phyloP scores from a whole-genome alignment of 2,113 vertebrate species.

The Perca fluviatilis region DNA sequence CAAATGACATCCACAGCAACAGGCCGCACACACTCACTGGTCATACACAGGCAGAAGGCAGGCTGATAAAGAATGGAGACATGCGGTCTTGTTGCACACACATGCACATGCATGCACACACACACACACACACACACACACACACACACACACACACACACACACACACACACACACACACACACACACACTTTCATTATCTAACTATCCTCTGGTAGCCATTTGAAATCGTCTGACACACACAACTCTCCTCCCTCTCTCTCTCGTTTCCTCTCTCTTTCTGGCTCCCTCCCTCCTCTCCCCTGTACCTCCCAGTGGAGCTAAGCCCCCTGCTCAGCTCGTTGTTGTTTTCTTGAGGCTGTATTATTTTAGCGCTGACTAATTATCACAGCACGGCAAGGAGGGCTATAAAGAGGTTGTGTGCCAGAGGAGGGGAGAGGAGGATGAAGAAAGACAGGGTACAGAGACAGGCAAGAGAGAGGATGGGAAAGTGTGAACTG shows the following conservation, averaged over 20 bases:
- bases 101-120: not conserved
- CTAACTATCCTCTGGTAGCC: slow-evolving; percentile 67
- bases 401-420: slow-evolving; percentile 68
- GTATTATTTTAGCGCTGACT: slow-evolving; percentile 79
- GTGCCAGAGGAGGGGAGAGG: slow-evolving; percentile 37
- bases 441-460: slow-evolving; percentile 55
- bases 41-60: slow-evolving; percentile 10
- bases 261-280: not conserved
- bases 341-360: slow-evolving; percentile 75
- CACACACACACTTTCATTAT: slow-evolving; percentile 64
- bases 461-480: slow-evolving; percentile 9
- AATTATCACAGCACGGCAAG: slow-evolving; percentile 79
- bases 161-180: not conserved
- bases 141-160: slow-evolving; percentile 4
- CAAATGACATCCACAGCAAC: slow-evolving; percentile 24
- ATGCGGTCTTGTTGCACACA: not conserved
- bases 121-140: not conserved
- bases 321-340: slow-evolving; percentile 71
- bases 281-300: not conserved
- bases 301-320: slow-evolving; percentile 50
- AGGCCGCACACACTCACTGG: slow-evolving; percentile 6
- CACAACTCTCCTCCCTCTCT: slow-evolving; percentile 19
- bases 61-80: slow-evolving; percentile 34
- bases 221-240: slow-evolving; percentile 71
- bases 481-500: slow-evolving; percentile 19